phyloP scores from a whole-genome alignment of 2,797 vertebrate species.

The Crocodylus rhombifer region DNA sequence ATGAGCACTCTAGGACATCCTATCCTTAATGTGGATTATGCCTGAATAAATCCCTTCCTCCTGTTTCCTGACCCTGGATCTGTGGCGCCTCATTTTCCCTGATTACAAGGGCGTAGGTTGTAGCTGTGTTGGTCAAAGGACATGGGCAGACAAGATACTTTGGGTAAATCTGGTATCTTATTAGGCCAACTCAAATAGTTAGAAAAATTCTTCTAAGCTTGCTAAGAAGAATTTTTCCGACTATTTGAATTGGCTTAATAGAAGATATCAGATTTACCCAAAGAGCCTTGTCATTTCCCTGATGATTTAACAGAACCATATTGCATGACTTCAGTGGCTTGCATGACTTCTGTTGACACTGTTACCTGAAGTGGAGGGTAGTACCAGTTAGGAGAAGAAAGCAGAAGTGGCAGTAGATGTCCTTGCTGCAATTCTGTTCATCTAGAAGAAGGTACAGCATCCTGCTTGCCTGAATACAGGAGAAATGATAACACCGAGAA shows the following conservation, averaged over 20 bases:
- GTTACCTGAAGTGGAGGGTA: neutral
- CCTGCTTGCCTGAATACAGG: neutral
- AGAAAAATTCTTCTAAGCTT: too few species aligned
- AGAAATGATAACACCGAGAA: neutral
- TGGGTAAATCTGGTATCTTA: too few species aligned
- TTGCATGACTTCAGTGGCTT: neutral
- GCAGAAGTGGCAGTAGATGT: neutral
- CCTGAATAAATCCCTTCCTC: neutral
- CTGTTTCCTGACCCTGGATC: neutral
- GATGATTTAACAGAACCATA: neutral
- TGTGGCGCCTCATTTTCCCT: neutral
- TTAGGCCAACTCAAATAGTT: too few species aligned
- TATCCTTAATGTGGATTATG: neutral
- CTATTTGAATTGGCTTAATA: too few species aligned
- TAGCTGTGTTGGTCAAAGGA: too few species aligned
- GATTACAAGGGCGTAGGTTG: too few species aligned
- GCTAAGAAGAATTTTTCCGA: too few species aligned
- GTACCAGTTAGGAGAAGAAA: neutral
- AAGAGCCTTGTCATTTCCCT: neutral
- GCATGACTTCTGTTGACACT: too few species aligned
- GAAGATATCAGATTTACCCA: too few species aligned
- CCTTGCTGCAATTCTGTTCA: accelerated
- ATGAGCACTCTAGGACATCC: neutral
- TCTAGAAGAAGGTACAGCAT: neutral
- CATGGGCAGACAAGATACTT: too few species aligned